Evolutionary conservation across 2,888 invertebrate genomes (phyloP), one percentile per base, ranked within the genome.

Genomic region (Alloscopus bannaensis): DNA sequence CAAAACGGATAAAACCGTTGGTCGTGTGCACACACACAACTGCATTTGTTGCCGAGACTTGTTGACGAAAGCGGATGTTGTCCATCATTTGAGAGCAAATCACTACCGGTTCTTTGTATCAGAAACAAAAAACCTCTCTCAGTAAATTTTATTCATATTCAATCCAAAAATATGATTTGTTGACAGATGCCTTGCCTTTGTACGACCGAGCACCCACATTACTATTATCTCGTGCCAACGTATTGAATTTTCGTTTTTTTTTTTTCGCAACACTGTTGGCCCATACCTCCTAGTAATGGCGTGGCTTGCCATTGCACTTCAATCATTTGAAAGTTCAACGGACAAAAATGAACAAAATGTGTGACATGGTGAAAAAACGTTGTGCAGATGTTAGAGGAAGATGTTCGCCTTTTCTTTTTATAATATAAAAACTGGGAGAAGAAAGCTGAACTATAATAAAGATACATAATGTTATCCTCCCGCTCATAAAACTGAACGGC

Each of bases 51-150:
- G 26, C 55, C 22, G 26, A 55, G 55, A 55, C 55, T 11, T 26
- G 1, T 24, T 55, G 50, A 20, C 47, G 45, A 65, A 20, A 52
- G 31, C 66, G 66, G 66, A 66, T 52, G 66, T 52, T 64, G 47
- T 42, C 66, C 31, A 31, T 66, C 64, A 64, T 55, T 6, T 20
- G 55, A 11, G 4, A 26, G 60, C 45, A 60, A 70, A 36, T 31
- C 24, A 64, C 50, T 72, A 72, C 72, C 72, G 72, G 72, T 72
- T 64, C 72, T 62, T 72, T 72, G 40, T 57, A 20, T 24, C 28
- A 57, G 28, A 3, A 22, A n/a, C 22, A 22, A 50, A 50, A 50
- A 50, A 55, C 11, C 8, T 20, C 3, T 42, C 8, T n/a, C n/a
- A n/a, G n/a, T n/a, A n/a, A n/a, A n/a, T n/a, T n/a, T n/a, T n/a